Conservation (phyloP, 2,888 invertebrate species). For the Caenorhabditis sp. region DNA sequence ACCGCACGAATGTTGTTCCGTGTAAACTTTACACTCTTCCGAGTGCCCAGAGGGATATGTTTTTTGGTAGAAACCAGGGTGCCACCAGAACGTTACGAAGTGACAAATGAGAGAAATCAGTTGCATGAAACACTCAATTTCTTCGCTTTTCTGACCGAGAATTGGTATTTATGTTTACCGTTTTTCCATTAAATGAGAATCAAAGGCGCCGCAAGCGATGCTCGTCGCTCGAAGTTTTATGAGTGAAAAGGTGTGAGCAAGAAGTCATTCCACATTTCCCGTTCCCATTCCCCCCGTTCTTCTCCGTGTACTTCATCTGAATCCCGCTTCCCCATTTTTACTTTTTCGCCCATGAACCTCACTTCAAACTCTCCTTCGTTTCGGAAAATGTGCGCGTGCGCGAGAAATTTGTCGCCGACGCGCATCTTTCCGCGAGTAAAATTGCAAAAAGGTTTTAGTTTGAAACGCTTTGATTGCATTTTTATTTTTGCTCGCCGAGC, state of each 20-base stretch:
- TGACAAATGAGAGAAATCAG: conserved; percentile 12
- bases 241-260: too few species aligned
- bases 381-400: background rate
- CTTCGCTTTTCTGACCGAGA: background rate
- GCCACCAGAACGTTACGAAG: background rate
- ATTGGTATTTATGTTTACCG: too few species aligned
- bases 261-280: conserved; percentile 17
- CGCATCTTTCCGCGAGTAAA: conserved; percentile 37
- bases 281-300: background rate
- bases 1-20: conserved; percentile 45
- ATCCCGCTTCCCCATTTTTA: background rate
- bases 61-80: background rate
- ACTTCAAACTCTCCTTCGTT: conserved; percentile 22
- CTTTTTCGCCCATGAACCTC: too few species aligned
- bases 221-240: background rate
- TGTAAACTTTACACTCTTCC: conserved; percentile 33
- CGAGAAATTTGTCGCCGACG: conserved; percentile 43
- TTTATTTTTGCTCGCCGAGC: conserved; percentile 40
- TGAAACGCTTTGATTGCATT: conserved; percentile 55
- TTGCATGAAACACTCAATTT: background rate
- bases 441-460: conserved; percentile 45
- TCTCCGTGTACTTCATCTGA: background rate
- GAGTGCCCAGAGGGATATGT: background rate
- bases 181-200: too few species aligned
- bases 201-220: background rate